Evolutionary conservation across 2,888 invertebrate genomes (phyloP), one percentile per base, ranked within the genome.

Genomic region (Syrphus vitripennis): DNA sequence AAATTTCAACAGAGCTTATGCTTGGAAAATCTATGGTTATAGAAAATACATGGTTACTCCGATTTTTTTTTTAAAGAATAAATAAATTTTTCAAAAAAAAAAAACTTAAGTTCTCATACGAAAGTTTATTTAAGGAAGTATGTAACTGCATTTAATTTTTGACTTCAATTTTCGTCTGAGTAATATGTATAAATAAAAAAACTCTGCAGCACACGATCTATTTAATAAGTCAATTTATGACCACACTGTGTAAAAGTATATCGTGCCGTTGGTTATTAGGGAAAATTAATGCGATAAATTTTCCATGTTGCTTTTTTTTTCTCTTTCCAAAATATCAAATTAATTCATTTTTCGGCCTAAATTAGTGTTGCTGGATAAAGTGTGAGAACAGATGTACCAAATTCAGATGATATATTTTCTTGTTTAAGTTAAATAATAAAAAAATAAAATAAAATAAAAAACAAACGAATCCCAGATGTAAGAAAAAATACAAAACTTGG

Each of bases 391-490:
- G 81, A 84, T 84, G 84, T 81, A 69, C 48, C 53, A 34, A n/a
- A 42, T 76, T 42, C 42, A 12, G 29, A 65, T 16, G 24, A 31
- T 26, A 19, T 12, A 37, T 14, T 59, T 53, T 53, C 29, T 48
- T 14, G 3, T 26, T 61, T 61, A 16, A 31, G 29, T 19, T 12
- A 6, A 29, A 65, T 24, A 14, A 57, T 24, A 19, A 40, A 24
- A 70, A 75, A 78, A 67, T 65, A 79, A 71, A 80, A 57, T 3
- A 29, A 29, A 24, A 37, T 7, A 29, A n/a, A 37, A 29, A 71
- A 78, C 67, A 81, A 82, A 67, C 80, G 65, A 72, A 77, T 87
- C 69, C 63, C 69, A 63, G 83, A 87, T 83, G 79, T 72, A 78
- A 87, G 48, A 37, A 81, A n/a, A n/a, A n/a, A 40, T 31, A 80